Evolutionary conservation across 2,113 vertebrate species (phyloP), one percentile per base, ranked within the genome.

Genomic region (Notiomystis cincta): DNA sequence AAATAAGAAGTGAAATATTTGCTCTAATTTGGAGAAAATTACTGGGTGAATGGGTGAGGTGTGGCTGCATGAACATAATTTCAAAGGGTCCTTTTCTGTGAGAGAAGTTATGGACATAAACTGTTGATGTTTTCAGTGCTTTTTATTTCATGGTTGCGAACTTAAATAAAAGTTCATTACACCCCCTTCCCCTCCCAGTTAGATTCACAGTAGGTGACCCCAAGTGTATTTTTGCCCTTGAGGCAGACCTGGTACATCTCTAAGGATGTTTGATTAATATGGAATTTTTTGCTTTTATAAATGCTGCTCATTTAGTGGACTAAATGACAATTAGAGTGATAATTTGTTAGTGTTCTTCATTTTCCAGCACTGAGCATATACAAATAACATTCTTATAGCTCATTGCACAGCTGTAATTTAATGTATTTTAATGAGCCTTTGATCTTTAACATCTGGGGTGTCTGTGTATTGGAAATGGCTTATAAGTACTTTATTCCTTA

Each of bases 381-480:
- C 58, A 90, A 88, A 88, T 73, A 90, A 12, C 38, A 77, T 87
- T 93, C 54, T 90, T 75, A 89, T 71, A 75, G 30, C 67, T 86
- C 44, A 70, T 65, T 93, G 58, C 7, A 33, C 53, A 85, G 27
- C 37, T 81, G 38, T 90, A 89, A 93, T 81, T 89, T 81, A 71
- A 81, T 87, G 47, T 78, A 78, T 95, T 89, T 83, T 89, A 92
- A 89, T 69, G 45, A 90, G 38, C 28, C 42, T 89, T 93, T 94
- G 86, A 77, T 95, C 75, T 92, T 92, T 92, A 91, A 83, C 56
- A 66, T 88, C 24, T 66, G 24, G 25, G 27, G 18, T 61, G 27
- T 80, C 45, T 0, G 0, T 62, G 6, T 90, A 54, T 61, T 90
- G 14, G 33, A 91, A 91, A 72, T 35, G 37, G 13, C 27, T 92